Evolutionary conservation across 64 coral and sea anemone species (phyloP).

Genomic region (Montipora cactus): DNA sequence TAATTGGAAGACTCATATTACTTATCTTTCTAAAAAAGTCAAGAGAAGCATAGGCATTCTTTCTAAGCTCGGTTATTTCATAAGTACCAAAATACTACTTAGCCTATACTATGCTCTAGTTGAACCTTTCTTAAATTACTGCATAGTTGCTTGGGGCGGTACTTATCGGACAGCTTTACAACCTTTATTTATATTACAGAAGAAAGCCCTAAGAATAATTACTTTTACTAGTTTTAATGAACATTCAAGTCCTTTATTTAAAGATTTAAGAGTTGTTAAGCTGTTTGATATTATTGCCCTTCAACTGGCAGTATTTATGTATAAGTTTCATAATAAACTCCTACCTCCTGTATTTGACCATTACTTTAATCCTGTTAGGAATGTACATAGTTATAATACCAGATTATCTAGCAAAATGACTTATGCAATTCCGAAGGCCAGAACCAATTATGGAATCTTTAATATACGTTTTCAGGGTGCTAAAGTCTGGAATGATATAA

Average conservation of each 20-base stretch:
- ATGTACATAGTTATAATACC: slow-evolving; percentile 32
- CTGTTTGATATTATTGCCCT: slow-evolving; percentile 39
- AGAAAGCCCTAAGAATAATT: too few species aligned
- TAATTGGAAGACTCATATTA: background rate
- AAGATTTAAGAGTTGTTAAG: background rate
- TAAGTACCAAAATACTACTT: background rate
- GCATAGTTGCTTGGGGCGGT: slow-evolving; percentile 14
- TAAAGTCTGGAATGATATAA: slow-evolving; percentile 50
- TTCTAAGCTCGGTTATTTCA: background rate
- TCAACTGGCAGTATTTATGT: slow-evolving; percentile 29
- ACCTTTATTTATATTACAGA: slow-evolving; percentile 29
- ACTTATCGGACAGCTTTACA: background rate
- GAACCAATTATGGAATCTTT: slow-evolving; percentile 51
- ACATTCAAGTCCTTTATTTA: too few species aligned
- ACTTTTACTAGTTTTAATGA: slow-evolving; percentile 19
- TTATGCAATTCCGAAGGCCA: slow-evolving; percentile 14
- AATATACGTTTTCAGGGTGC: slow-evolving; percentile 55
- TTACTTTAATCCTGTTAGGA: slow-evolving; percentile 31
- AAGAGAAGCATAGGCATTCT: too few species aligned
- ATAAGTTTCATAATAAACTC: slow-evolving; percentile 14
- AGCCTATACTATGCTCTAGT: background rate
- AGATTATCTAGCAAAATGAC: slow-evolving; percentile 36
- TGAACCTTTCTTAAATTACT: slow-evolving; percentile 1
- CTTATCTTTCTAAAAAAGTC: too few species aligned
- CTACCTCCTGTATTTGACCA: slow-evolving; percentile 6